Base-by-base conservation (phyloP, 64 coral and sea anemone species). In the Dendronephthya gigantea region DNA sequence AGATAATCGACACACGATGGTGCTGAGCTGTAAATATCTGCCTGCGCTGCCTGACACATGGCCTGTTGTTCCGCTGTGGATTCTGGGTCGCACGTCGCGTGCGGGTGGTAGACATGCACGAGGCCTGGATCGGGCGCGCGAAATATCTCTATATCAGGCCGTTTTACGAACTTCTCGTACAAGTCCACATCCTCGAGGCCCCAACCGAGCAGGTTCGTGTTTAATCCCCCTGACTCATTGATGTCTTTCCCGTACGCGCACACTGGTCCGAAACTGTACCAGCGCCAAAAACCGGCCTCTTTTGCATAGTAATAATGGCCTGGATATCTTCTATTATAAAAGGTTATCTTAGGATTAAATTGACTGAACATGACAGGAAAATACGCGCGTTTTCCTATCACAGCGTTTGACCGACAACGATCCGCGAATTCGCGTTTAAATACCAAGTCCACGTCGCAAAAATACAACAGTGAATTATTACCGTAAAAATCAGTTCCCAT, bases 281-380 rank as follows among this genome's bases (percentile, higher is more conserved):
- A 79, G 9, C 72, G 15, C 72, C 72, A 79, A 7, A 79, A 79
- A 0, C 72, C 72, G 1, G 72, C 72, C 30, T 79, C 72, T 39
- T 79, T 79, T 12, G 72, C 31, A 79, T 79, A 79, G 36, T 37
- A 39, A 39, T 36, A 19, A 79, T 79, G 72, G 10, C 32, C 31
- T 29, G 72, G 72, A 35, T 34, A 33, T 39, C 29, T 29, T 29
- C 22, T 34, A 37, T 36, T 39, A 15, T 0, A 8, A 7, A 37
- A 79, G 5, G 72, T 79, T 12, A 79, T 39, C 37, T 79, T 79
- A 0, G 72, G 29, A 79, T 79, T 79, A 7, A 79, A 79, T 8
- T 79, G 72, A 39, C 72, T 79, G 28, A 79, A 79, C 72, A 79
- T 79, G 32, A 79, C 72, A 5, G 72, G 72, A 22, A 79, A 79